Percentiles rank a stretch among this genome's conserved stretches.
phyloP scores from a whole-genome alignment of 1,140 invertebrate genomes.

The Dinothrombium tinctorium region DNA sequence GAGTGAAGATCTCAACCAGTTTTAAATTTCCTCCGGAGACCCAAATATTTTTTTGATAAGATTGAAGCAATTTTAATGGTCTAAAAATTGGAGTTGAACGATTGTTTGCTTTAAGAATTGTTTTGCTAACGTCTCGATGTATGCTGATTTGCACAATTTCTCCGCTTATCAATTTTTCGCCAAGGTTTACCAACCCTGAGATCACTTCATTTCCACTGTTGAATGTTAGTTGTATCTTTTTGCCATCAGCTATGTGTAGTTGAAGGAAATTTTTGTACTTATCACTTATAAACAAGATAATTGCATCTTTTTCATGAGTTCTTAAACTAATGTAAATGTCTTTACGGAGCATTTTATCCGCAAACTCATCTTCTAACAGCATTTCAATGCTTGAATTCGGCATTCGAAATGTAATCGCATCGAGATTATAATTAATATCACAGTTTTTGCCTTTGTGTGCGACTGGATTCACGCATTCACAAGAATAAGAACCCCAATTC shows the following conservation, averaged over 20 bases:
- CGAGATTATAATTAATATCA: constrained; percentile 24
- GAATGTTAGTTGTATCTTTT: constrained; percentile 49
- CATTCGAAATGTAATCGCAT: neutral
- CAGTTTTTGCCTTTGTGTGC: constrained; percentile 66
- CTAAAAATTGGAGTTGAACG: constrained; percentile 25
- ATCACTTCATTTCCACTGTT: constrained; percentile 54
- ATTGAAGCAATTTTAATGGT: constrained; percentile 25
- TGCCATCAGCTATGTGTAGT: constrained; percentile 50
- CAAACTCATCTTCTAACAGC: neutral
- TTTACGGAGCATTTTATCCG: constrained; percentile 35
- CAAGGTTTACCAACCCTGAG: constrained; percentile 38
- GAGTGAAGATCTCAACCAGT: constrained; percentile 52
- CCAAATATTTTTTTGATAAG: constrained; percentile 30
- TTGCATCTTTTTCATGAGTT: constrained; percentile 47
- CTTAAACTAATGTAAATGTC: constrained; percentile 60
- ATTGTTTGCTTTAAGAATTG: constrained; percentile 60
- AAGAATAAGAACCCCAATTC: constrained; percentile 71
- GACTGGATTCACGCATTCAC: constrained; percentile 50
- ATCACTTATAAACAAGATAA: constrained; percentile 73
- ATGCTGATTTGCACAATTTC: constrained; percentile 63
- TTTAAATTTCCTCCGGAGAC: constrained; percentile 28
- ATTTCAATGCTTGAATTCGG: neutral
- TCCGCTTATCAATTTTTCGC: constrained; percentile 38
- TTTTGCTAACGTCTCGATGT: constrained; percentile 35
- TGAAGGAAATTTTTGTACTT: constrained; percentile 82